Base-by-base conservation (phyloP, 2,797 vertebrate species). In the Syndactyla subalaris region DNA sequence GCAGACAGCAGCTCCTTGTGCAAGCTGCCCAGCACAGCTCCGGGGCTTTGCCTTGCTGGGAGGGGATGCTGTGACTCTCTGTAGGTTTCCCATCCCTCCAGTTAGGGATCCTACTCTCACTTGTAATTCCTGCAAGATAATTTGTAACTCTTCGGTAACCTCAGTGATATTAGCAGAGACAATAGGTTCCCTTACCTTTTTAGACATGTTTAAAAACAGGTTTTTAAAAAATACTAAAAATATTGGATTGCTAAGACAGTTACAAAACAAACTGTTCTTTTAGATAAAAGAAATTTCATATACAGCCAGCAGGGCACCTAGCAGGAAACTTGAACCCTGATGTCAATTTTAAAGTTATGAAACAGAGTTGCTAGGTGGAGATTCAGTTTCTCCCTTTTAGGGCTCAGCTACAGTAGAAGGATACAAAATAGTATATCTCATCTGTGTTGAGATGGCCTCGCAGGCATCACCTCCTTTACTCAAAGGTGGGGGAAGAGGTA, bases 11-110 rank as follows among this genome's bases (percentile, higher is more conserved):
- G 41, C 8, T 26, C 23, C 20, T 7, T 0, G 0, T 27, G 32
- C 38, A 8, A 0, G 0, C 15, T 70, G 43, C 34, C 36, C 30
- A 10, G 12, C 2, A 0, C 13, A 52, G 9, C 52, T 24, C 34
- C 16, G 68, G 58, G 58, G 22, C 34, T 80, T 29, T 55, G 15
- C 2, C 12, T 55, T 2, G 1, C 36, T 59, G 7, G 3, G 13
- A 65, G 5, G 5, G 20, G 6, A 46, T 30, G 9, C 29, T 4
- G 1, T 49, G 21, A 22, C 32, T 27, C 38, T 70, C 22, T 34
- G 14, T 19, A 59, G 4, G 10, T 52, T 87, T 36, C 20, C 10
- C 55, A 36, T 65, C 2, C 0, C 55, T 75, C 41, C 1, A 1
- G 4, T 0, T 52, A 5, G 19, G 68, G 58, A 62, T 43, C 21